Base-by-base conservation (phyloP, 2,797 vertebrate genomes). In the Eutrigla gurnardus region DNA sequence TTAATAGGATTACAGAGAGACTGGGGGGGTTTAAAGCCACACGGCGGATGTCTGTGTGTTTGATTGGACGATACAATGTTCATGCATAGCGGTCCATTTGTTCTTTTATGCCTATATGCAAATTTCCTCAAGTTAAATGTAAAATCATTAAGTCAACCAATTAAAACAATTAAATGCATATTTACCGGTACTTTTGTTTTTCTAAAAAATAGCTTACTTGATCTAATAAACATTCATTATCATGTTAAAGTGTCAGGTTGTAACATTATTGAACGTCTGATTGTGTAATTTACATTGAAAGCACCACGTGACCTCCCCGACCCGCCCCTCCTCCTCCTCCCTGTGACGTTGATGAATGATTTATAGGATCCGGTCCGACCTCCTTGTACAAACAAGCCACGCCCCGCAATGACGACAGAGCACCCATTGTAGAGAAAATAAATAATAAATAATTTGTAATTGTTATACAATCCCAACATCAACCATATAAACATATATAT, bases 1-100 rank as follows among this genome's bases (percentile, higher is more conserved):
- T 68, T 81, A 82, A 88, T 77, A 45, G 81, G 88, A 91, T 91
- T 90, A 90, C 25, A 64, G 58, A 66, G 11, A 15, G 46, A 58
- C 46, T 33, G 35, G 58, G 62, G 66, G n/a, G 33, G 37, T 17
- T 25, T 4, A 3, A n/a, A 36, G 37, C 57, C 52, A 60, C 39
- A 25, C 15, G 67, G 59, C 13, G 62, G 64, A 42, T 73, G 65
- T 70, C 46, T 69, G 36, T 8, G 40, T 61, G 52, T 65, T 47
- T 74, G 75, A 83, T 59, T 72, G 65, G 62, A 2, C 6, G 35
- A 64, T 73, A 36, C 40, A 39, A n/a, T 40, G 15, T 6, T 17
- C 3, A 36, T 36, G 4, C 5, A 18, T 9, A 36, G 49, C n/a
- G 32, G 14, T 6, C 14, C 37, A 40, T 36, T 50, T 60, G 9